Percentiles rank a stretch among this genome's conserved stretches.
phyloP scores from a whole-genome alignment of 1,140 invertebrate genomes.

The Macrosteles quadrilineatus region DNA sequence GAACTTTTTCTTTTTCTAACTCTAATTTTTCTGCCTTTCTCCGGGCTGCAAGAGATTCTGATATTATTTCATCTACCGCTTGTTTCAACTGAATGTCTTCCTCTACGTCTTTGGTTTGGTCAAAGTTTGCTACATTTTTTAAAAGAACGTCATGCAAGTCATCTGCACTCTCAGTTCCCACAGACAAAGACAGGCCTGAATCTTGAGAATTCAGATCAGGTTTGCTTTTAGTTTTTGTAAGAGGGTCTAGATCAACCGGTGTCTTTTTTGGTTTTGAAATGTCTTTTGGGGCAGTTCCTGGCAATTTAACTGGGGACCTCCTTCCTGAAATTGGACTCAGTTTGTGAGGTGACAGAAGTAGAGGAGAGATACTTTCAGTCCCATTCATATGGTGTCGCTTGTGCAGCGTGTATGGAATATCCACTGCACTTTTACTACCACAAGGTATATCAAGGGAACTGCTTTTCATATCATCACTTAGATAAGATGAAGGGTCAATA shows the following conservation, averaged over 20 bases:
- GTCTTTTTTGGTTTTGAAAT: slow-evolving; percentile 50
- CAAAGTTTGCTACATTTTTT: slow-evolving; percentile 22
- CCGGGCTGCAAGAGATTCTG: not conserved
- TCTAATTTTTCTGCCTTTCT: not conserved
- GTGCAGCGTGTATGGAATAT: slow-evolving; percentile 81
- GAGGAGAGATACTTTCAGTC: slow-evolving; percentile 50
- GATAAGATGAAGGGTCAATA: slow-evolving; percentile 23
- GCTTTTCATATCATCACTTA: slow-evolving; percentile 1
- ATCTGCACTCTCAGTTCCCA: slow-evolving; percentile 41
- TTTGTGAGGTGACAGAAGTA: slow-evolving; percentile 16
- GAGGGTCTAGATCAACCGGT: slow-evolving; percentile 49
- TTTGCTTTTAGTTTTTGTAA: slow-evolving; percentile 55
- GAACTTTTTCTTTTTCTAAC: not conserved
- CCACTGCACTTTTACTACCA: slow-evolving; percentile 56
- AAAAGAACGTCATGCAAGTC: slow-evolving; percentile 35
- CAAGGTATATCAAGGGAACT: slow-evolving; percentile 27
- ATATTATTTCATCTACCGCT: slow-evolving; percentile 42
- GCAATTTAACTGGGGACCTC: slow-evolving; percentile 31
- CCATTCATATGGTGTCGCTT: slow-evolving; percentile 82
- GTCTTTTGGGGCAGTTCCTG: slow-evolving; percentile 53
- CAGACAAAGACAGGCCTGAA: slow-evolving; percentile 44
- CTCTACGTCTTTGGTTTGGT: slow-evolving; percentile 50
- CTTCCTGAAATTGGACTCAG: slow-evolving; percentile 33
- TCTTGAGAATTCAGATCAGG: slow-evolving; percentile 50
- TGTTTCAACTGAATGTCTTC: slow-evolving; percentile 56